Evolutionary conservation across 2,888 invertebrate species (phyloP), one percentile per base, ranked within the genome.

Genomic region (Dryadula phaetusa): DNA sequence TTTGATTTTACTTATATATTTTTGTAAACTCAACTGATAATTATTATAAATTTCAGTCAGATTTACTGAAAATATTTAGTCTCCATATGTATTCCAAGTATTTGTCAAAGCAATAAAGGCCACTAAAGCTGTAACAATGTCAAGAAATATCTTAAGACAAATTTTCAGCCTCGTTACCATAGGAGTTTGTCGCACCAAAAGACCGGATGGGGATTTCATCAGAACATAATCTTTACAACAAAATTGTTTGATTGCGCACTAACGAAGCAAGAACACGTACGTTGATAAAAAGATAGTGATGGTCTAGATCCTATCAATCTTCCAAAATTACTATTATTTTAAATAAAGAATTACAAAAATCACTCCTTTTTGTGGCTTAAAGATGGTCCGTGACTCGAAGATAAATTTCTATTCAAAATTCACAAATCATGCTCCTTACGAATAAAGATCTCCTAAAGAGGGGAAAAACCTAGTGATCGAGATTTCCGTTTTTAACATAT

Each of bases 181-280:
- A 87, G 89, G 76, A 72, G 79, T 32, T 81, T 44, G 73, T 64
- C 71, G 20, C 70, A 66, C 76, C 79, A 84, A 82, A 87, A 85
- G 83, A 90, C 90, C 92, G 91, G 92, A 91, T 91, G 90, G 75
- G 84, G 84, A 84, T 86, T 90, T 90, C 90, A 88, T 87, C 83
- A 81, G 83, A 82, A 90, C 90, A 90, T 91, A 91, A 91, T 91
- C 90, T 90, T 90, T 87, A 91, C 89, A 90, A 91, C 88, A 90
- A 91, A 89, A 91, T 86, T 88, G 87, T 90, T 86, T 76, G 82
- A 87, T 89, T 87, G 83, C 82, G 82, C 82, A 83, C 88, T 89
- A 90, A 90, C 88, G 90, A 90, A 89, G 82, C 82, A 81, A 82
- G 79, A 82, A 85, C 82, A 85, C 80, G 81, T 78, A 83, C 83